Evolutionary conservation across 2,888 invertebrate species (phyloP).

Genomic region (Melanophora roralis): DNA sequence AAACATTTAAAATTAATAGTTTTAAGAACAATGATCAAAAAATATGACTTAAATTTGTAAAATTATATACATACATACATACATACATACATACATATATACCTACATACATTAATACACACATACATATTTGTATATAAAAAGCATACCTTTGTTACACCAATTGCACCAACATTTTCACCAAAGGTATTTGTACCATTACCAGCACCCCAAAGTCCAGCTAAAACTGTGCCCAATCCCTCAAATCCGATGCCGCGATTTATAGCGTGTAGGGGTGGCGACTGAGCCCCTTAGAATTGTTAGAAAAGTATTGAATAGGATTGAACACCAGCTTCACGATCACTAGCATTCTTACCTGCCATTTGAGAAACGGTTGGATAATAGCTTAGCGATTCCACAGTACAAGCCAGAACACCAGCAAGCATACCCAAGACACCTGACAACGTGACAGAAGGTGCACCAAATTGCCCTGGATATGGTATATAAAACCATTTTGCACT

Average conservation of each 20-base stretch:
- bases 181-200: conserved; percentile 94
- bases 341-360: conserved; percentile 80
- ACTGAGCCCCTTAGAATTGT: conserved; percentile 82
- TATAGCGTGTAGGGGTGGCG: conserved; percentile 91
- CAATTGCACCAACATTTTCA: conserved; percentile 93
- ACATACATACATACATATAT: not conserved
- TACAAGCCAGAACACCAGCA: conserved; percentile 87
- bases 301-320: not conserved
- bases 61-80: too few species aligned
- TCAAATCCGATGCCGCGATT: conserved; percentile 92
- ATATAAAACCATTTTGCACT: conserved; percentile 88
- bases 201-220: conserved; percentile 90
- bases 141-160: conserved; percentile 84
- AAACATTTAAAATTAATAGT: too few species aligned
- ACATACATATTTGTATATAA: not conserved
- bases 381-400: conserved; percentile 90
- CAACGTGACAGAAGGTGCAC: conserved; percentile 83
- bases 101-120: not conserved
- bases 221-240: conserved; percentile 89
- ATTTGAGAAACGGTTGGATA: conserved; percentile 93
- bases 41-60: too few species aligned
- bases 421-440: conserved; percentile 86
- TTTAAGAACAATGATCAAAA: too few species aligned
- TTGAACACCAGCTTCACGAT: too few species aligned
- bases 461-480: conserved; percentile 91